Base-by-base conservation (phyloP, 1,140 invertebrate species). In the Achatina immaculata region DNA sequence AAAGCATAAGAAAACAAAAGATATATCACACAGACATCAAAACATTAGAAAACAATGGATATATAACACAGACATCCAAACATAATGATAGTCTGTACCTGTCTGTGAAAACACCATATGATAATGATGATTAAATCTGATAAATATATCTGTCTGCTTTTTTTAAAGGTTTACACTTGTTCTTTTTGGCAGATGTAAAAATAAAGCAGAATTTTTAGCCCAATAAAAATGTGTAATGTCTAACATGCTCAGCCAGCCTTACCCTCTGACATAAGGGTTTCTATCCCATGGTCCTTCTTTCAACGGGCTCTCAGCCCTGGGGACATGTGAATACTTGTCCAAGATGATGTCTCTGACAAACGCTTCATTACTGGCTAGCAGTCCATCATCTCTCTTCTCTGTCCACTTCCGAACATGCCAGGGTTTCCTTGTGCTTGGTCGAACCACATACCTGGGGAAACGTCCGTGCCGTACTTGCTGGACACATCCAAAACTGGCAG, bases 301-400 rank as follows among this genome's bases (percentile, higher is more conserved):
- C n/a, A 94, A 85, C 42, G 92, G 92, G 86, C 91, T 92, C 55
- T 90, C 84, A 62, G 31, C 58, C 31, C 16, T 62, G 42, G 85
- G 93, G 85, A 85, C 92, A 85, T 86, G 82, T 89, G 88, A 83
- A 90, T 92, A 94, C 86, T 93, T 94, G 42, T 96, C 93, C 80
- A 94, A 90, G 19, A 95, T 91, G 0, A 96, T 91, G 93, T 98
- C 95, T 88, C 95, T 92, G 28, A 99, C 86, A 91, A 98, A 98
- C 74, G 94, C 92, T 90, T 93, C 92, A 91, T 98, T 99, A 85
- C 97, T 95, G 68, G 89, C 28, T 0, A 95, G 97, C 24, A 98
- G 84, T 24, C 93, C 87, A 86, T 97, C 95, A 85, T 95, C 76
- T 28, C 19, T 28, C 43, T 76, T 58, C 0, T 45, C 28, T 28